phyloP scores from a whole-genome alignment of 2,888 invertebrate species.

The Caenorhabditis parvicauda region DNA sequence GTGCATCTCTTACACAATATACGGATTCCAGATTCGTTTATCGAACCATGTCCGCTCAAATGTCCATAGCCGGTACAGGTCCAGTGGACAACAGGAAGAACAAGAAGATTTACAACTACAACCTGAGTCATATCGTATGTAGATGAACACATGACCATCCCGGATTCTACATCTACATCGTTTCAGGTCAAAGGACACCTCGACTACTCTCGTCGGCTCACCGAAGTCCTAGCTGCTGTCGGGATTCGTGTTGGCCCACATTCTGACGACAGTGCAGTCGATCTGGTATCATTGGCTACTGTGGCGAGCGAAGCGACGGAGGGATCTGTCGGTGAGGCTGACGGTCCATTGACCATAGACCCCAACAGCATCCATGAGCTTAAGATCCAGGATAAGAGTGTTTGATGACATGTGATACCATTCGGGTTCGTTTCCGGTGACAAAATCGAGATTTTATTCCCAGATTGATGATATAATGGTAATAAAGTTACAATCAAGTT shows the following conservation, averaged over 20 bases:
- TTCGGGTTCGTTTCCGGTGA: no score
- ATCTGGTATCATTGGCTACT: no score
- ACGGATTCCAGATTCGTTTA: constrained; percentile 68
- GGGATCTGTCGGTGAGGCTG: no score
- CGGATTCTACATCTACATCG: not conserved
- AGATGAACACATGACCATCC: not conserved
- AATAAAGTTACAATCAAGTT: no score
- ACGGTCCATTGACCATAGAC: no score
- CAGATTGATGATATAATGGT: no score
- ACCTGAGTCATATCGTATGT: constrained; percentile 69
- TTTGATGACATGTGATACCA: no score
- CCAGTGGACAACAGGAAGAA: constrained; percentile 66
- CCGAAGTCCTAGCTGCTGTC: constrained; percentile 55
- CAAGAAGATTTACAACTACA: constrained; percentile 69
- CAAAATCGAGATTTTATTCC: no score
- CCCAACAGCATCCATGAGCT: no score
- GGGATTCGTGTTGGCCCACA: constrained; percentile 40
- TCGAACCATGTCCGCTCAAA: constrained; percentile 70
- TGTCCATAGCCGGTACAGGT: constrained; percentile 70
- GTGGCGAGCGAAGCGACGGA: no score
- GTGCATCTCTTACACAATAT: not conserved
- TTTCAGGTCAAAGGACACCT: constrained; percentile 58
- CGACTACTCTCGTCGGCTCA: constrained; percentile 58
- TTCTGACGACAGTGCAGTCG: constrained; percentile 23
- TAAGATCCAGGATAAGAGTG: no score